A percentile compares a stretch with the other conserved stretches of the same genome.
These are phyloP conservation scores for Cephalopachus bancanus DNA, from an alignment of 2,797 vertebrate species.

Conservation along the genomic window DNA sequence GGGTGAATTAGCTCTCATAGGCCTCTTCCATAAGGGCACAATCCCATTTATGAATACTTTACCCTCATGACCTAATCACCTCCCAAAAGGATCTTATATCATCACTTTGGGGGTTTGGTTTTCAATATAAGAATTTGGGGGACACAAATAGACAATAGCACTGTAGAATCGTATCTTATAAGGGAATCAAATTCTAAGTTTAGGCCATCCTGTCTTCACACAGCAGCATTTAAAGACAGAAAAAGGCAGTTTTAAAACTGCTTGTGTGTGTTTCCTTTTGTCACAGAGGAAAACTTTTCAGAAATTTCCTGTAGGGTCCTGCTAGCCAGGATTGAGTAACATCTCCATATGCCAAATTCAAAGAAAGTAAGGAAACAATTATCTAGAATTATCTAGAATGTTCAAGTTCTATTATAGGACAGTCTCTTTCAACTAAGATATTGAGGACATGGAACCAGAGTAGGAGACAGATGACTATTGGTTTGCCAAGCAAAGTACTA, in stretches of 20 bases:
- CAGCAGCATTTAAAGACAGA: background rate
- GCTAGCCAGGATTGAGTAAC: background rate
- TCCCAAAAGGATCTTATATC: no score
- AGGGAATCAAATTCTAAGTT: no score
- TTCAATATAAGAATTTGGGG: no score
- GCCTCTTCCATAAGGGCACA: no score
- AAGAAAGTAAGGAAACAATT: background rate
- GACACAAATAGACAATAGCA: no score
- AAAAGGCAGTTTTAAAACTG: background rate
- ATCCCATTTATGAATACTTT: no score
- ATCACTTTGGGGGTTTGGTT: no score
- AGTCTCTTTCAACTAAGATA: background rate
- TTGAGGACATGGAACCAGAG: background rate
- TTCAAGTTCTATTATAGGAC: background rate
- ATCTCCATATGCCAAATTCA: background rate
- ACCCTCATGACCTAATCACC: no score
- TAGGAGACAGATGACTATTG: background rate
- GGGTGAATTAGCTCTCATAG: no score
- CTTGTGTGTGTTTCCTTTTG: background rate
- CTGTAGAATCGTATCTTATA: no score
- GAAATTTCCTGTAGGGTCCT: background rate
- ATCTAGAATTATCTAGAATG: background rate
- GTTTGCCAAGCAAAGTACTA: constrained; percentile 24
- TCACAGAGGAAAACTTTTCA: background rate
- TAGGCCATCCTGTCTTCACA: background rate